Percentiles rank a stretch among this genome's conserved stretches.
phyloP scores from a whole-genome alignment of 2,113 vertebrate genomes.

The Seriola aureovittata region DNA sequence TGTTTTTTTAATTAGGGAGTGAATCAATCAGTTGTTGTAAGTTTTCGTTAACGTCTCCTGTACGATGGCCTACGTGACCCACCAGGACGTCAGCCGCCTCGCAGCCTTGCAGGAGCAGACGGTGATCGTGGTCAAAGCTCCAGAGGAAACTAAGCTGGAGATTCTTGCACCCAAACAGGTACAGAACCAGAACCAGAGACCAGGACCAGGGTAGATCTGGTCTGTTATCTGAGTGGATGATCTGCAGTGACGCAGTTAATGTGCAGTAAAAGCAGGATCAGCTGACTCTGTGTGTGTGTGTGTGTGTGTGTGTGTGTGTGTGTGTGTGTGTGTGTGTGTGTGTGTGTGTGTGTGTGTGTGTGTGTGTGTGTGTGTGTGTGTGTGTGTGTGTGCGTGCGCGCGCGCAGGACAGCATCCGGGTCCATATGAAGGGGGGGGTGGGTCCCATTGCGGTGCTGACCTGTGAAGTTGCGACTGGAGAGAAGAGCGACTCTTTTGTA shows the following conservation, averaged over 20 bases:
- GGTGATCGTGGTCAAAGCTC: conserved; percentile 91
- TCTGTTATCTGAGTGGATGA: not conserved
- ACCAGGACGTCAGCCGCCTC: conserved; percentile 89
- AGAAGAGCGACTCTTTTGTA: conserved; percentile 56
- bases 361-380: no score
- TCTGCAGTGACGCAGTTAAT: no score
- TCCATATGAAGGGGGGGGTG: conserved; percentile 89
- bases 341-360: no score
- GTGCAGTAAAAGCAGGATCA: no score
- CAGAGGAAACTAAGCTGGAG: conserved; percentile 92
- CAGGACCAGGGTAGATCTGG: no score
- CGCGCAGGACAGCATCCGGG: conserved; percentile 88
- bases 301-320: no score
- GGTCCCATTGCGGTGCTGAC: conserved; percentile 89
- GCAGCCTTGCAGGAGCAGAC: conserved; percentile 90
- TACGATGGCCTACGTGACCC: conserved; percentile 92
- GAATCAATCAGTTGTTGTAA: no score
- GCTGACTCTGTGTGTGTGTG: no score
- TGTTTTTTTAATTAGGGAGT: no score
- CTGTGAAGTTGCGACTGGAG: conserved; percentile 77
- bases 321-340: no score
- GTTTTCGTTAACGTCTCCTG: conserved; percentile 68
- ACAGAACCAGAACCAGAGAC: not conserved
- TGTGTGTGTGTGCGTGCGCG: not conserved
- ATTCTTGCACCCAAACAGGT: conserved; percentile 91